Conservation (phyloP, 2,888 invertebrate genomes). For the Drosophila ezoana region DNA sequence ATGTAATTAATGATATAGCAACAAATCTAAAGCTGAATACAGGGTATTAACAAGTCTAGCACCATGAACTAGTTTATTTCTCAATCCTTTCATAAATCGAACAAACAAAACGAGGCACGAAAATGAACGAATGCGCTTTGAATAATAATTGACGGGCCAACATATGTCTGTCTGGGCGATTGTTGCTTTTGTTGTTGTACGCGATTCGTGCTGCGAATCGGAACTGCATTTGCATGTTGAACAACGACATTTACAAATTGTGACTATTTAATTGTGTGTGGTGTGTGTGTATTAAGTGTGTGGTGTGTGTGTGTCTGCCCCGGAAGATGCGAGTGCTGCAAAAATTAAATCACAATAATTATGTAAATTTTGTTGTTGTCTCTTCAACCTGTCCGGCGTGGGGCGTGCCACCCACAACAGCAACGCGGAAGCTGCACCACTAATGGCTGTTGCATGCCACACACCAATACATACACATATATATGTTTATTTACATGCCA, state of each 20-base stretch:
- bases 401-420: conserved; percentile 67
- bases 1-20: not conserved
- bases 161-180: conserved; percentile 39
- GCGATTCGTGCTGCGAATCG: conserved; percentile 38
- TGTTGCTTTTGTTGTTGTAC: conserved; percentile 10
- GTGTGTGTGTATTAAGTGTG: conserved; percentile 2
- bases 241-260: conserved; percentile 55
- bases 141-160: conserved; percentile 65
- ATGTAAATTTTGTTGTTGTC: conserved; percentile 62
- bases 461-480: conserved; percentile 8
- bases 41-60: not conserved
- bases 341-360: conserved; percentile 78
- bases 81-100: conserved; percentile 42
- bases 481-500: conserved; percentile 13
- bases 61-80: not conserved
- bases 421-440: conserved; percentile 56
- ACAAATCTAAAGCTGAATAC: not conserved
- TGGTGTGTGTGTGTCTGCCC: conserved; percentile 13
- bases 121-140: conserved; percentile 67
- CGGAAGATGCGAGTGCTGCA: conserved; percentile 48
- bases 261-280: conserved; percentile 49
- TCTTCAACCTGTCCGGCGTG: conserved; percentile 20
- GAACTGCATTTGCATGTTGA: conserved; percentile 53
- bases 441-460: conserved; percentile 36
- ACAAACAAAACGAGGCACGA: conserved; percentile 40